Base-by-base conservation (phyloP, 2,888 invertebrate species). In the Anorthoa munda region DNA sequence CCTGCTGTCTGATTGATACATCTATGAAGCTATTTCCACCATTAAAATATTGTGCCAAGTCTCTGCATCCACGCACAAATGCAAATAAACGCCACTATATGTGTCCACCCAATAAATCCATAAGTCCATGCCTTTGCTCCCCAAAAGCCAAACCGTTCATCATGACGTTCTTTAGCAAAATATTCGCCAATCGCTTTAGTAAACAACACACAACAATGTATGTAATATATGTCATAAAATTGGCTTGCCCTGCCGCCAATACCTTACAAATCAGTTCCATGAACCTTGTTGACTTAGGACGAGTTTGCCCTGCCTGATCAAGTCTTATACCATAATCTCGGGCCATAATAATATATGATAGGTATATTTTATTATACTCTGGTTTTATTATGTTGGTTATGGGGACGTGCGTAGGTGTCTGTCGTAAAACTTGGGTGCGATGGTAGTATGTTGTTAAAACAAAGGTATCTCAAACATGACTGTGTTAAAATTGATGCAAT, bases 231-330 rank as follows among this genome's bases (percentile, higher is more conserved):
- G 71, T 48, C 61, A 72, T 83, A 83, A 87, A 78, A 83, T 58
- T 74, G 70, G 53, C 60, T 60, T 56, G 60, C 64, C 58, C 26
- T 64, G 71, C 55, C 64, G 65, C 73, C 63, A 60, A 72, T 81
- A 71, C 68, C 26, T 78, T 68, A 59, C 69, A 59, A 66, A 72
- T 67, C 70, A 76, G 81, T 74, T 58, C 79, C 48, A 69, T 70
- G 81, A 65, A 74, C 72, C 61, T 11, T 86, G 82, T 86, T 86
- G 84, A 86, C 77, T 79, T 87, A 86, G 84, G 86, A 82, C 56
- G 26, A 60, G 75, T 84, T 87, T 81, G 75, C 77, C 53, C 72
- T 65, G 45, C 58, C 59, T 76, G 82, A 86, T 87, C 86, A 86
- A 86, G 78, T 77, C 72, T 86, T 75, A 75, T 75, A 23, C 71